Base-by-base conservation (phyloP, 2,888 invertebrate species). In the Spilosoma lubricipeda region DNA sequence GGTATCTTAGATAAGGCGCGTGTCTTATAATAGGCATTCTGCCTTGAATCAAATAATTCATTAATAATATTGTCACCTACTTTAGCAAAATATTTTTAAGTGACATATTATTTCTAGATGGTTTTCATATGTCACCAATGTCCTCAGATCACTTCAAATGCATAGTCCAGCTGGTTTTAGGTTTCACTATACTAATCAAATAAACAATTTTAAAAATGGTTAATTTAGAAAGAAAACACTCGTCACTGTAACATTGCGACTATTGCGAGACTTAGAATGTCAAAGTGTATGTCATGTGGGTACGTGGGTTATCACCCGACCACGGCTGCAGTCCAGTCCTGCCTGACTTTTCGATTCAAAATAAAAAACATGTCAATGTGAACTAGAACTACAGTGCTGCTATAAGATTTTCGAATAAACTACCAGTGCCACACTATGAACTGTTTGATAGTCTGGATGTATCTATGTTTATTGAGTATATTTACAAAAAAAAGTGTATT, bases 51-150 rank as follows among this genome's bases (percentile, higher is more conserved):
- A n/a, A n/a, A 27, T 1, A 27, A 56, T 59, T 27, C 15, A 56
- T 59, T 3, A 63, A 27, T 27, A 4, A 27, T 15, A 36, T 64
- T 45, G 52, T 56, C 27, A 78, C 65, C 82, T 83, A 89, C 86
- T 87, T 83, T 52, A 85, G 13, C n/a, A 90, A 67, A 71, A 85
- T 70, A 45, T 77, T 89, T 86, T 85, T 88, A 4, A 90, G 73
- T 66, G 87, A 88, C 91, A 91, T 91, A 72, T 79, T 85, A 72
- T 80, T 85, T 33, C 42, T 67, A 20, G 27, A 30, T 56, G 11
- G 48, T 67, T 48, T 23, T 3, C 27, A 33, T 15, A 20, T 45
- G 27, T 67, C n/a, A 18, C 18, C 2, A 30, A 67, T 70, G 76
- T 71, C 36, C 69, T 70, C 39, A 73, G 52, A 33, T 68, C 23